Evolutionary conservation across 2,797 vertebrate species (phyloP).

Genomic region (Lophius americanus): DNA sequence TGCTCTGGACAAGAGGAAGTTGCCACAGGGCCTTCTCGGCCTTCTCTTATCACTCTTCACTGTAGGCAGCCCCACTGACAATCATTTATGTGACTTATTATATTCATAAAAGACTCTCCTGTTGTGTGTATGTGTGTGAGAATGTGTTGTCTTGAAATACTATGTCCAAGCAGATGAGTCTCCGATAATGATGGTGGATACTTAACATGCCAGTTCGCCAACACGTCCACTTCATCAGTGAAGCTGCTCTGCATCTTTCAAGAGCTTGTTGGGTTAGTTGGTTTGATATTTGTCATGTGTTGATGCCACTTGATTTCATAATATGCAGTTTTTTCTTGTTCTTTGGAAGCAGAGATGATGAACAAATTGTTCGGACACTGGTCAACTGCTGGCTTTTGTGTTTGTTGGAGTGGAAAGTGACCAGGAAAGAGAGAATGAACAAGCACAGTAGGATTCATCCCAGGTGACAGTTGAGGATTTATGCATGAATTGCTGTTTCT

Average conservation of each 20-base stretch:
- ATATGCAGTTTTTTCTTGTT: slow-evolving; percentile 17
- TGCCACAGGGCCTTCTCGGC: slow-evolving; percentile 42
- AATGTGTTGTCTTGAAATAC: slow-evolving; percentile 14
- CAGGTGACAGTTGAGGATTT: slow-evolving; percentile 21
- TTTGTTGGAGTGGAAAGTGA: slow-evolving; percentile 20
- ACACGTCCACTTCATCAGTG: slow-evolving; percentile 18
- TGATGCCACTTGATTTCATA: slow-evolving; percentile 13
- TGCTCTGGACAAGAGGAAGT: slow-evolving; percentile 65
- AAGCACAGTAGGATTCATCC: slow-evolving; percentile 18
- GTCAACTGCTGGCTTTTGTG: slow-evolving; percentile 8
- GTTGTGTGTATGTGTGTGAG: slow-evolving; percentile 18
- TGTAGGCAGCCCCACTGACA: slow-evolving; percentile 53
- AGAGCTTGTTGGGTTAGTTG: slow-evolving; percentile 14
- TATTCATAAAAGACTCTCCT: slow-evolving; percentile 29
- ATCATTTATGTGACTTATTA: slow-evolving; percentile 61
- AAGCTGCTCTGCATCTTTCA: background rate
- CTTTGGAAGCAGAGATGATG: slow-evolving; percentile 19
- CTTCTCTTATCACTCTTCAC: slow-evolving; percentile 64
- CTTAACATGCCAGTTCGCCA: slow-evolving; percentile 36
- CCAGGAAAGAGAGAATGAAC: background rate
- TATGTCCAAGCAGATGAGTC: slow-evolving; percentile 29
- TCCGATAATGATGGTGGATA: slow-evolving; percentile 16
- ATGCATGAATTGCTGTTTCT: slow-evolving; percentile 27
- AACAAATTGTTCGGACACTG: background rate
- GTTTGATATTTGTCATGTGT: slow-evolving; percentile 17